Conservation (phyloP, 2,888 invertebrate genomes). For the Nymphalis urticae region DNA sequence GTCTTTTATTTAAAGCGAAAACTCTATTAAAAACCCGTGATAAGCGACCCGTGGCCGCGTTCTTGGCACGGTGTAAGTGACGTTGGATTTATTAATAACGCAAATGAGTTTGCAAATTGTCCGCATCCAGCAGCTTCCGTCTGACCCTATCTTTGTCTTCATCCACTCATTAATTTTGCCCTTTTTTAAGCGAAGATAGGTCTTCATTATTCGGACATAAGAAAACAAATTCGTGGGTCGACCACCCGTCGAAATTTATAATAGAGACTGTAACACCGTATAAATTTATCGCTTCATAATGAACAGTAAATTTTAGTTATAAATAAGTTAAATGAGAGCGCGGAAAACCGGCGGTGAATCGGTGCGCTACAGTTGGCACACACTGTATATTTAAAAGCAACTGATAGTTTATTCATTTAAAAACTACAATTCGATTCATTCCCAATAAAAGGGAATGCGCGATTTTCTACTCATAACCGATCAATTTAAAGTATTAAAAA, state of each 20-base stretch:
- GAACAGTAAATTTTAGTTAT: slow-evolving; percentile 62
- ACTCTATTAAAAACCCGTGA: slow-evolving; percentile 23
- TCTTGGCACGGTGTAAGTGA: slow-evolving; percentile 17
- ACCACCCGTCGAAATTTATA: slow-evolving; percentile 61
- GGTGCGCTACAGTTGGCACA: background rate
- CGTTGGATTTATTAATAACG: slow-evolving; percentile 49
- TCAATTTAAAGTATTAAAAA: no score
- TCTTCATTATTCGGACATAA: slow-evolving; percentile 62
- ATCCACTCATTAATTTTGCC: slow-evolving; percentile 50
- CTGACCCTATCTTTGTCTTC: slow-evolving; percentile 57
- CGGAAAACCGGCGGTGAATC: slow-evolving; percentile 17
- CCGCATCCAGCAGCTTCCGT: slow-evolving; percentile 52
- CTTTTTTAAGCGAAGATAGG: slow-evolving; percentile 49
- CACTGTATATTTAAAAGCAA: background rate
- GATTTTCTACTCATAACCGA: background rate
- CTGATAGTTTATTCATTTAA: background rate
- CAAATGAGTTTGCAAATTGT: slow-evolving; percentile 62
- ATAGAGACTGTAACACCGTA: slow-evolving; percentile 48
- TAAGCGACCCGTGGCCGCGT: slow-evolving; percentile 7
- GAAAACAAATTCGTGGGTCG: slow-evolving; percentile 58
- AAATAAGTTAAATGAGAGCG: slow-evolving; percentile 44
- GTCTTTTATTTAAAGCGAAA: slow-evolving; percentile 31
- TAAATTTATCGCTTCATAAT: slow-evolving; percentile 65
- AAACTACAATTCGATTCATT: background rate
- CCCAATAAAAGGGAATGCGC: background rate